Percentiles rank a stretch among this genome's conserved stretches.
phyloP scores from a whole-genome alignment of 2,113 vertebrate genomes.

The Leptocoma aspasia region DNA sequence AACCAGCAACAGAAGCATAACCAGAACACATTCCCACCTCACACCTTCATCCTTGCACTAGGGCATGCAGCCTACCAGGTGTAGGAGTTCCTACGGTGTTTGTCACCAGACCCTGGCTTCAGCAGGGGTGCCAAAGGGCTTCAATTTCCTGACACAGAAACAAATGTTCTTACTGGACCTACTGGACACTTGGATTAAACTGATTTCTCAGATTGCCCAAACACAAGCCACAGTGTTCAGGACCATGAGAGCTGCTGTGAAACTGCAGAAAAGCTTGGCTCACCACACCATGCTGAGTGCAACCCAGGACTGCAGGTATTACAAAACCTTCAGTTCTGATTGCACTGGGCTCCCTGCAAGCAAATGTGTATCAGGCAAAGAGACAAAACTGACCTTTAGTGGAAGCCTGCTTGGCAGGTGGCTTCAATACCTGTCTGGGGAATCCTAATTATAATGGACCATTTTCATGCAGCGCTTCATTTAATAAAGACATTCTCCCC shows the following conservation, averaged over 20 bases:
- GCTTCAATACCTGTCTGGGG: not conserved
- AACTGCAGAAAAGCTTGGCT: not conserved
- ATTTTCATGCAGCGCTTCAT: not conserved
- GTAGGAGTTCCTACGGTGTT: not conserved
- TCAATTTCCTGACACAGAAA: not conserved
- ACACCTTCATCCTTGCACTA: not conserved
- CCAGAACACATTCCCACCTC: not conserved
- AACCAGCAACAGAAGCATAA: not conserved
- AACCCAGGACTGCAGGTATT: not conserved
- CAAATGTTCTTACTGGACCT: not conserved
- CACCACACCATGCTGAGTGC: not conserved
- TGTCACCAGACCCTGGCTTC: not conserved
- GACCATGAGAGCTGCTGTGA: not conserved
- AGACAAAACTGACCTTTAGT: not conserved
- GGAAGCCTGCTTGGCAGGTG: not conserved
- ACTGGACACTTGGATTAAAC: not conserved
- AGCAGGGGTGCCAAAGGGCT: not conserved
- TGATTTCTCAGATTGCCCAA: not conserved
- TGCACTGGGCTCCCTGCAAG: not conserved
- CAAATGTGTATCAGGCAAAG: not conserved
- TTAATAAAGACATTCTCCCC: not conserved
- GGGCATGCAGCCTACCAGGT: not conserved
- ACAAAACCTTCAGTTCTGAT: not conserved
- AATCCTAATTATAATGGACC: not conserved
- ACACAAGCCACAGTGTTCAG: not conserved